These are phyloP conservation scores for Coluber constrictor DNA, from an alignment of 2,797 vertebrate species.

Conservation along the genomic window DNA sequence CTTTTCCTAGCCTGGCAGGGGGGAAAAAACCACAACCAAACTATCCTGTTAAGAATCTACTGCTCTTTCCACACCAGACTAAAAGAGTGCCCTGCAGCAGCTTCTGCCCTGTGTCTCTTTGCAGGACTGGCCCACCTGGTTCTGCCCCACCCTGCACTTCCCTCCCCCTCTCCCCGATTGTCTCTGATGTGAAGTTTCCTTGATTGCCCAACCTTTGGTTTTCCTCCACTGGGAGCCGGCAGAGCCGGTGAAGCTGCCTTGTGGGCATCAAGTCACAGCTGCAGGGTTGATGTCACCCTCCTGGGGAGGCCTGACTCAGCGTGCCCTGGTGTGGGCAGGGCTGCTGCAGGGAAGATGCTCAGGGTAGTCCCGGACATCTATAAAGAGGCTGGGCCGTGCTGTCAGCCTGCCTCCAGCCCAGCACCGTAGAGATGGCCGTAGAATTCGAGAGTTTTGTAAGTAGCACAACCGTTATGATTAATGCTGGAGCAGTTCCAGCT, in stretches of 20 bases:
- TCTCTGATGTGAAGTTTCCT: neutral
- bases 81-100: neutral
- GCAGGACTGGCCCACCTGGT: neutral
- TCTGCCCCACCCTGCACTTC: neutral
- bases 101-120: neutral
- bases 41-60: neutral
- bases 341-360: neutral
- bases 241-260: neutral
- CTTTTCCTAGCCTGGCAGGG: neutral
- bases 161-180: neutral
- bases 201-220: neutral
- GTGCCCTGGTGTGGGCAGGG: neutral
- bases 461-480: neutral
- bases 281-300: neutral
- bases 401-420: neutral
- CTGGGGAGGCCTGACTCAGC: constrained; percentile 1
- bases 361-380: neutral
- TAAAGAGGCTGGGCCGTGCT: neutral
- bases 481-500: too few relatives aligned
- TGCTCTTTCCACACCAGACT: neutral
- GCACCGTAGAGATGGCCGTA: neutral
- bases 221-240: neutral
- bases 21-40: neutral
- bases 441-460: neutral
- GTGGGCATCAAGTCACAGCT: neutral